Evolutionary conservation across 1,140 invertebrate species (phyloP), one percentile per base, ranked within the genome.

Genomic region (Ceratina australensis): DNA sequence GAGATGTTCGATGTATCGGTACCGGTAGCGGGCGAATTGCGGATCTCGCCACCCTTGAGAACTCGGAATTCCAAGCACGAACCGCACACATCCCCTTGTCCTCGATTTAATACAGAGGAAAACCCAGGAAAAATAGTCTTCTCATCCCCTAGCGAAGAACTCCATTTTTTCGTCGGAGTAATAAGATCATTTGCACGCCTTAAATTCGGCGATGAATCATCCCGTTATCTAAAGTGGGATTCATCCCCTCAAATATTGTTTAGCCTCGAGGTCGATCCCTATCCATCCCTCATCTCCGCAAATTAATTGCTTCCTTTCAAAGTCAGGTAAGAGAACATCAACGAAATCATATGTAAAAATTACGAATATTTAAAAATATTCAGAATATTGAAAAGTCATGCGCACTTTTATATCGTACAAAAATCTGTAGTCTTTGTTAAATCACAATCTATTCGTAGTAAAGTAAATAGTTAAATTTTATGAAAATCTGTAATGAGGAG

Each of bases 1-100:
- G 54, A 42, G 59, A 26, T 68, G 49, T 42, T 75, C 72, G 64
- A 64, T 68, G 56, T 47, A 8, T 28, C 63, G 33, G 33, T 42
- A 42, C 3, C 33, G 33, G 47, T 20, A 12, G 13, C 26, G 26
- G 13, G 0, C 15, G 33, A 10, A 22, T 8, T n/a, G 26, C 0
- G 57, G 10, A 50, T 64, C 26, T 73, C 20, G 20, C 63, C 57
- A 13, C 10, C n/a, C n/a, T 5, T 15, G 13, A 7, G 0, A 42
- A 2, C 54, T 69, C 63, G 1, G 8, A 64, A 72, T 63, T 63
- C 71, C 13, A 1, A 0, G n/a, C 33, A 33, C 59, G 57, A 33
- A 3, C 63, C 63, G 1, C n/a, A 47, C n/a, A 5, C 13, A 3
- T 57, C 24, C 49, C 24, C 65, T 28, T n/a, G 24, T 28, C 20